Evolutionary conservation across 2,888 invertebrate genomes (phyloP), one percentile per base, ranked within the genome.

Genomic region (Pinctada fucata): DNA sequence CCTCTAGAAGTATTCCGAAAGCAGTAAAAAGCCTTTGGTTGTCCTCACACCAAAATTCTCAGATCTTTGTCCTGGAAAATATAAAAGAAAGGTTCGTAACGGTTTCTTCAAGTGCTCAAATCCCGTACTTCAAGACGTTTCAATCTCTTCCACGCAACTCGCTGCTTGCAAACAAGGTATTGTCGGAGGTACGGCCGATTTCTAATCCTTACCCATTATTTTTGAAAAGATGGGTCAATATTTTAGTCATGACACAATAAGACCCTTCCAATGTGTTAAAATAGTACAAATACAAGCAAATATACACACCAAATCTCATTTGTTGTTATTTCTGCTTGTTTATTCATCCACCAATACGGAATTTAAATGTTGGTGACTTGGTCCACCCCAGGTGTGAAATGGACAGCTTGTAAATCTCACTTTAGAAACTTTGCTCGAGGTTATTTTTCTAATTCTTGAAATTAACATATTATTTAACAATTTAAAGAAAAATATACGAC

Each of bases 181-280:
- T 58, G 58, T 58, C 58, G 8, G 58, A 58, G 13, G 13, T 58
- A 0, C 13, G 6, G 6, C 58, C 58, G 13, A 58, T 10, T 58
- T 58, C 31, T 58, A 58, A 58, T 58, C 58, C 58, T 6, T 6
- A 58, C 58, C 13, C 58, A 6, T 58, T 13, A 58, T 13, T 13
- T 58, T 10, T 58, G 58, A 58, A 58, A 58, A 58, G 58, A 13
- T 58, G 58, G 58, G 58, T 58, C 58, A 58, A 58, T 58, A 58
- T 58, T 58, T 58, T 58, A 58, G 8, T 13, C 13, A 13, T 58
- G 58, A 58, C 58, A 58, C 58, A 58, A 58, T 58, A 58, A 58
- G 13, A 58, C 58, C 13, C 13, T 58, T 58, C 13, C 58, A 58
- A 58, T 58, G 6, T 58, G 58, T 58, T 13, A 58, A 58, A 58